Evolutionary conservation across 2,888 invertebrate genomes (phyloP).

Genomic region (Noctua fimbriata): DNA sequence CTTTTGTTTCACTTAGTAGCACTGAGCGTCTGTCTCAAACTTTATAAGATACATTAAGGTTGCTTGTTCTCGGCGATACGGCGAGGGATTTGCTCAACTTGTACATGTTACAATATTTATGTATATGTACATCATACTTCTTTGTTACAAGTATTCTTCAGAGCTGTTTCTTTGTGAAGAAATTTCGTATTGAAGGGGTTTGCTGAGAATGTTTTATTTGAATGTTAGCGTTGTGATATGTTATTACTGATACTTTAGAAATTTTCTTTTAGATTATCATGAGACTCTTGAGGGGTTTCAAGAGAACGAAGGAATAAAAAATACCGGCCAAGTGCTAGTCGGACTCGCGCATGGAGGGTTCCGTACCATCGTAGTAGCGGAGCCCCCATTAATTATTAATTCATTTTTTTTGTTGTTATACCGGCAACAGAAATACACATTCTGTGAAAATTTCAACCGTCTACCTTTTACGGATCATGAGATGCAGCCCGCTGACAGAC

Average conservation of each 20-base stretch:
- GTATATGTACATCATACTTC: constrained; percentile 30
- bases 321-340: too few species aligned
- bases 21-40: constrained; percentile 44
- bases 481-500: too few species aligned
- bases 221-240: constrained; percentile 5
- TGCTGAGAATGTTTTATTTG: constrained; percentile 17
- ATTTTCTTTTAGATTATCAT: not conserved
- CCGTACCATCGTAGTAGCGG: too few species aligned
- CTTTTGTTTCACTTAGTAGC: constrained; percentile 56
- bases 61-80: constrained; percentile 59
- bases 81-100: constrained; percentile 53
- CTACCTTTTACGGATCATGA: too few species aligned
- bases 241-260: not conserved
- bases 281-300: not conserved
- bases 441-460: too few species aligned
- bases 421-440: too few species aligned
- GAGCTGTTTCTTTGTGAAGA: constrained; percentile 30
- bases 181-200: constrained; percentile 33
- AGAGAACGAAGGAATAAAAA: not conserved
- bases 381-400: too few species aligned
- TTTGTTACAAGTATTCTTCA: constrained; percentile 45
- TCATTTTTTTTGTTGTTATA: too few species aligned
- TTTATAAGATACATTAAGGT: constrained; percentile 57
- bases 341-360: too few species aligned
- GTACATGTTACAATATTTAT: constrained; percentile 41